Evolutionary conservation across 2,797 vertebrate species (phyloP).

Genomic region (Falco biarmicus): DNA sequence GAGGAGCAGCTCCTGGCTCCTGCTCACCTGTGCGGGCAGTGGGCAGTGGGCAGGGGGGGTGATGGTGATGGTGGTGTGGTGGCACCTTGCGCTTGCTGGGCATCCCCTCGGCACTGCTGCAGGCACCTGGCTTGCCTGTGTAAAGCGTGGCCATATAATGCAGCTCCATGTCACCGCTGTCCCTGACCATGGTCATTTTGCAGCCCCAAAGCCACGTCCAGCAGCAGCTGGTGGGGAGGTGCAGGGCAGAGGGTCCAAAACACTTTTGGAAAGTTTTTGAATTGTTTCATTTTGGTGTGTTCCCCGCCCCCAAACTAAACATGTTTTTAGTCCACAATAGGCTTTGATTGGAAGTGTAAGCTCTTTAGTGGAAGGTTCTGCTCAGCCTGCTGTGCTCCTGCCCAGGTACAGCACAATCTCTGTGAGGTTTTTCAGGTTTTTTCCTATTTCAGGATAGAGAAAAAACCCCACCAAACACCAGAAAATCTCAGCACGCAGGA

Average conservation of each 20-base stretch:
- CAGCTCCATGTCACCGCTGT: background rate
- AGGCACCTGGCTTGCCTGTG: fast-evolving
- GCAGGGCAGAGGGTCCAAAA: background rate
- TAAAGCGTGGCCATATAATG: fast-evolving
- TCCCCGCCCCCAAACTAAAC: background rate
- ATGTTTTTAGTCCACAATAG: background rate
- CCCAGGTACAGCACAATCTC: background rate
- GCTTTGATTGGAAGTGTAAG: background rate
- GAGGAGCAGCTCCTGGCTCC: background rate
- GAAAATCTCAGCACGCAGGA: background rate
- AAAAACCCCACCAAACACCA: background rate
- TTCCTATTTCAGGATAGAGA: background rate
- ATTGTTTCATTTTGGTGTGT: background rate
- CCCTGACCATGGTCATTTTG: fast-evolving
- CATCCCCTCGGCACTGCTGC: fast-evolving
- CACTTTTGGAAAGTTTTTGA: background rate
- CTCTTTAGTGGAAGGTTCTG: background rate
- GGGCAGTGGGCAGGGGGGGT: background rate
- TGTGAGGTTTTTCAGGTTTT: background rate
- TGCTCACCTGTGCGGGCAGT: fast-evolving
- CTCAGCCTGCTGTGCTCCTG: background rate
- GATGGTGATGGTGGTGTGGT: background rate
- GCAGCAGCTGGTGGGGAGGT: background rate
- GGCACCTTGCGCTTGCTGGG: background rate
- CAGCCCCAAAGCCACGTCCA: fast-evolving